Percentiles rank a stretch among this genome's conserved stretches.
Evolutionary conservation across 2,113 vertebrate genomes (phyloP).

Genomic region (Arothron firmamentum): DNA sequence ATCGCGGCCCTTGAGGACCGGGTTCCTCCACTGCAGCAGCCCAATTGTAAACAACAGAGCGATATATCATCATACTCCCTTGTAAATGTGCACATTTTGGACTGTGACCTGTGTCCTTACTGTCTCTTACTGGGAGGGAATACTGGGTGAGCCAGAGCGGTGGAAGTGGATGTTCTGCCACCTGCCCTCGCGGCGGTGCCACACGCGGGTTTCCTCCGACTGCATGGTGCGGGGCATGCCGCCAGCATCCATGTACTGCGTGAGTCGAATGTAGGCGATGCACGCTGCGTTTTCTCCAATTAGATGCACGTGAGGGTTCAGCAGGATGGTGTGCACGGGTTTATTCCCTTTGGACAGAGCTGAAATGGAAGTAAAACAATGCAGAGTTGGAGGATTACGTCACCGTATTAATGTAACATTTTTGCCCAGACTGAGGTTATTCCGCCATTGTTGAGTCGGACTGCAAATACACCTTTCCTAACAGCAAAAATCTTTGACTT

Average conservation of each 20-base stretch:
- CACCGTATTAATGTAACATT: conserved; percentile 23
- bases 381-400: not conserved
- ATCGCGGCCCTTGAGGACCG: too few species aligned
- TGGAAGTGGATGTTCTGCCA: conserved; percentile 99
- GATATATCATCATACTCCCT: too few species aligned
- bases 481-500: not conserved
- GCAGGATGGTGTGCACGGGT: conserved; percentile 95
- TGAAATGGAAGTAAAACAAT: conserved; percentile 52
- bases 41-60: too few species aligned
- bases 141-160: conserved; percentile 91
- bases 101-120: conserved; percentile 4
- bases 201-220: conserved; percentile 94
- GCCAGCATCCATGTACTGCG: conserved; percentile 89
- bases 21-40: too few species aligned
- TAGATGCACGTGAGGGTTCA: conserved; percentile 95
- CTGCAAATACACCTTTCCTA: conserved; percentile 42
- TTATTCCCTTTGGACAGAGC: conserved; percentile 94
- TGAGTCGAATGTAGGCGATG: conserved; percentile 93
- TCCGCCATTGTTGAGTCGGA: conserved; percentile 54
- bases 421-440: conserved; percentile 52
- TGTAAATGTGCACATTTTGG: not conserved
- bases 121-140: conserved; percentile 86
- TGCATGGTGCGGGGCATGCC: conserved; percentile 97
- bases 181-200: conserved; percentile 96
- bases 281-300: conserved; percentile 95